A percentile compares a stretch with the other conserved stretches of the same genome.
Conservation (phyloP, 1,140 invertebrate species). For the Brachionus calyciflorus region DNA sequence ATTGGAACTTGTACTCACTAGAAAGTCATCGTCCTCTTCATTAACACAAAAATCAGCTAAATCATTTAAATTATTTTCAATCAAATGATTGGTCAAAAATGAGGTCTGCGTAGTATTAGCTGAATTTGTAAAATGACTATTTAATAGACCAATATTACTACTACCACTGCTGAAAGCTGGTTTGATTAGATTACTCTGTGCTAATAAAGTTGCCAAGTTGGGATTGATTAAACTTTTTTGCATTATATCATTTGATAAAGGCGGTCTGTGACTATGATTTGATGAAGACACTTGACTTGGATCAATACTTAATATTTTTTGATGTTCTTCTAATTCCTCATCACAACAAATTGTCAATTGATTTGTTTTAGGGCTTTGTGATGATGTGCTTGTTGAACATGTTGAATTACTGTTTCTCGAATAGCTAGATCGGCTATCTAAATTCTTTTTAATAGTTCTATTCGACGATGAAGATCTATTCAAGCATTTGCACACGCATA, state of each 20-base stretch:
- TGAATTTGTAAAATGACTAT: not conserved
- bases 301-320: constrained; percentile 30
- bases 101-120: constrained; percentile 24
- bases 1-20: constrained; percentile 35
- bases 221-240: constrained; percentile 32
- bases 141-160: constrained; percentile 1
- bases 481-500: constrained; percentile 28
- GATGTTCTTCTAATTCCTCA: constrained; percentile 22
- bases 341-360: constrained; percentile 32
- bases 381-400: constrained; percentile 1
- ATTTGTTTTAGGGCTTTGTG: constrained; percentile 38
- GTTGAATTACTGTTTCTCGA: constrained; percentile 29
- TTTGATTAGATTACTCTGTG: not conserved
- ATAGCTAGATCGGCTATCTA: not conserved
- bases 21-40: constrained; percentile 36
- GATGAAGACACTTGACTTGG: constrained; percentile 22
- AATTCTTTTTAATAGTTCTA: constrained; percentile 11
- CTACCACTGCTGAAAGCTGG: constrained; percentile 43
- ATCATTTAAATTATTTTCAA: constrained; percentile 23
- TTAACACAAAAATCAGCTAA: not conserved
- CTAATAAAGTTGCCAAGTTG: not conserved
- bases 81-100: constrained; percentile 36
- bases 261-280: not conserved
- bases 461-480: not conserved
- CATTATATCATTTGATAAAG: not conserved